Base-by-base conservation (phyloP, 2,113 vertebrate species). In the Mormoops blainvillei region DNA sequence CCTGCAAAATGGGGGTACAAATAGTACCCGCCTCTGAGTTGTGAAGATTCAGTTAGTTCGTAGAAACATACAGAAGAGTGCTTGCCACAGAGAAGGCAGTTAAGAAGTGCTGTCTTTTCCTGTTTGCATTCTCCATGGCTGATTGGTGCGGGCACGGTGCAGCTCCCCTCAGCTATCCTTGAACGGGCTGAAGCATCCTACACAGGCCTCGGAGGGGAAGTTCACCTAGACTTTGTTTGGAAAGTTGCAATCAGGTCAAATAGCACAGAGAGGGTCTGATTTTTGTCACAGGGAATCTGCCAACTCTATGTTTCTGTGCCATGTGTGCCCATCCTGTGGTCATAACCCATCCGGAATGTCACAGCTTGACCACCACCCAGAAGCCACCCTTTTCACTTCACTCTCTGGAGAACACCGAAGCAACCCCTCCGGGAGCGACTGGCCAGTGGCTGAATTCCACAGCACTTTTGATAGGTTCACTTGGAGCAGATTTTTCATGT, bases 401-500 rank as follows among this genome's bases (percentile, higher is more conserved):
- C 33, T 86, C 22, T 61, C n/a, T 26, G 12, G 36, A 19, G 15
- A 52, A 65, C 82, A n/a, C 5, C 1, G 0, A 48, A 61, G 93
- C 43, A 3, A n/a, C 11, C 7, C 58, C 88, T 61, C 41, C 1
- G 0, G 12, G 77, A 16, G 36, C 3, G 13, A 48, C 4, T 31
- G 86, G 54, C 73, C 86, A 16, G 74, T 88, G 81, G 89, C 54
- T 63, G 67, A 77, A 0, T 73, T 83, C 78, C 65, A 19, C 33
- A 24, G 52, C 63, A 38, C 0, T 85, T 87, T 81, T 80, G 56
- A 20, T 87, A n/a, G 73, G n/a, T 52, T 94, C 92, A 70, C 65
- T 96, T 91, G 4, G 89, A 96, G 94, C 95, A 92, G 48, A 97
- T 67, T 50, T 92, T 97, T 87, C 95, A 41, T 94, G 84, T 89